phyloP scores from a whole-genome alignment of 2,888 invertebrate genomes.

The Cacoxenus indagator region DNA sequence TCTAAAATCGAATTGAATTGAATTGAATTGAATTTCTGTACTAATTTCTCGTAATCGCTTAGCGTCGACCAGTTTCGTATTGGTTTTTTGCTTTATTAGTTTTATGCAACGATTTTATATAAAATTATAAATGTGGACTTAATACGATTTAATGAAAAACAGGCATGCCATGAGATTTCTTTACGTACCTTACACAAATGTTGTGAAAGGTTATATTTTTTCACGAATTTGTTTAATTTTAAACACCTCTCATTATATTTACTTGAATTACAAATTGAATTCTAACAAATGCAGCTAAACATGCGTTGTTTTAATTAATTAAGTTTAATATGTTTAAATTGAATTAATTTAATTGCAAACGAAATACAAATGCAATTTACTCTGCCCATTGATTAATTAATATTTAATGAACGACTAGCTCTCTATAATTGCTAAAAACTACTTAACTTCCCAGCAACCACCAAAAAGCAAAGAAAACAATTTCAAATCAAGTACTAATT shows the following conservation, averaged over 20 bases:
- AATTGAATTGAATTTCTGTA: neutral
- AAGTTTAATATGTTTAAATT: neutral
- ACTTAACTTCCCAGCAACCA: slow-evolving; percentile 14
- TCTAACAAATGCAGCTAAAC: too few relatives aligned
- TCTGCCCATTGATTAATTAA: too few relatives aligned
- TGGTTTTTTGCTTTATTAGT: slow-evolving; percentile 9
- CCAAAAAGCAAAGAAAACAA: neutral
- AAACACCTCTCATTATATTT: too few relatives aligned
- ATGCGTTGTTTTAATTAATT: neutral
- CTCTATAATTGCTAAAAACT: neutral
- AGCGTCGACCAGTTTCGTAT: neutral
- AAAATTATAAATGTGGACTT: neutral
- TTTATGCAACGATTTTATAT: neutral
- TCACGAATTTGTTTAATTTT: neutral
- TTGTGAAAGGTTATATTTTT: neutral
- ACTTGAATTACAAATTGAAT: too few relatives aligned
- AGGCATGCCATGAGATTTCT: slow-evolving; percentile 19
- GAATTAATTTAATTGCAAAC: too few relatives aligned
- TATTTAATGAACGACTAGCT: too few relatives aligned
- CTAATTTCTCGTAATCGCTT: neutral
- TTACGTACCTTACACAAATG: slow-evolving; percentile 10
- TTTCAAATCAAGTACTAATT: neutral
- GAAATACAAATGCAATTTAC: too few relatives aligned
- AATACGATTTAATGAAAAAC: neutral
- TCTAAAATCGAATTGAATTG: neutral